Conservation (phyloP, 2,113 vertebrate genomes). For the Herpetotheres cachinnans region DNA sequence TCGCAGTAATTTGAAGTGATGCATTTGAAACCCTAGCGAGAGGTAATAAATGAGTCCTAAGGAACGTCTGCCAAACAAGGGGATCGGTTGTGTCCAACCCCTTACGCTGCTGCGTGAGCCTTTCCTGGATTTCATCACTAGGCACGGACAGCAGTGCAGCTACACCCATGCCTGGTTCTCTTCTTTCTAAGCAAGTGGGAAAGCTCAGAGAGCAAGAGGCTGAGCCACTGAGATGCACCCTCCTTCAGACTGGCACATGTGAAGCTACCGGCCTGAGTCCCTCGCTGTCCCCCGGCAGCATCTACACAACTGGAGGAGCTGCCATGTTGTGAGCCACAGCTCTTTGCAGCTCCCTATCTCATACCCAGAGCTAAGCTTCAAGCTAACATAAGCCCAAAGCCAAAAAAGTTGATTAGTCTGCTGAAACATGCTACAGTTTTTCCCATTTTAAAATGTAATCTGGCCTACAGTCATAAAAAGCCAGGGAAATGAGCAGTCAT, state of each 20-base stretch:
- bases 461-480: background rate
- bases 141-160: background rate
- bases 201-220: background rate
- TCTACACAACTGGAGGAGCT: background rate
- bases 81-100: background rate
- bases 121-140: background rate
- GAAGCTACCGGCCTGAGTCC: background rate
- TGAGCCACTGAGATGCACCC: fast-evolving
- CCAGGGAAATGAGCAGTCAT: background rate
- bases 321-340: fast-evolving
- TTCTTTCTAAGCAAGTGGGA: background rate
- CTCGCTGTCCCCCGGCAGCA: fast-evolving
- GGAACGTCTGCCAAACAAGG: background rate
- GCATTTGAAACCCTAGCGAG: background rate
- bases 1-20: background rate
- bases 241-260: fast-evolving
- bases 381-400: background rate
- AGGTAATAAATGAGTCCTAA: background rate
- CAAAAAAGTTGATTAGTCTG: background rate
- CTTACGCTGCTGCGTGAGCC: background rate
- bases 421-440: background rate
- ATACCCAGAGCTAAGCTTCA: background rate
- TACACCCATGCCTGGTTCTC: background rate
- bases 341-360: background rate
- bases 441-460: background rate